phyloP scores from a whole-genome alignment of 2,888 invertebrate genomes.

The Dugesia japonica region DNA sequence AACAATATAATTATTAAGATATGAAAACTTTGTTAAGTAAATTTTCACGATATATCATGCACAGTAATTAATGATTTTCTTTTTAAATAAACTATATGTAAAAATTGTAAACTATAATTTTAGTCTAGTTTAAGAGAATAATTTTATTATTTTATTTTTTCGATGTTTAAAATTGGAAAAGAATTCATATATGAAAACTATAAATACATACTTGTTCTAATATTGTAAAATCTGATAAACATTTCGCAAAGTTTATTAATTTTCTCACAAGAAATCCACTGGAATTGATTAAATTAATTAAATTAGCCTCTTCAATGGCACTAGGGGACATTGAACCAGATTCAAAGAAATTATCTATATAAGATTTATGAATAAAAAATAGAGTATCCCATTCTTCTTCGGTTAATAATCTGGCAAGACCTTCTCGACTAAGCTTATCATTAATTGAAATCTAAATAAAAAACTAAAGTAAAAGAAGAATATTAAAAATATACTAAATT shows the following conservation, averaged over 20 bases:
- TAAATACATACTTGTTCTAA: slow-evolving; percentile 56
- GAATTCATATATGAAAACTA: too few relatives aligned
- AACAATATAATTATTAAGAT: too few relatives aligned
- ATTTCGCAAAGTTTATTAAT: slow-evolving; percentile 54
- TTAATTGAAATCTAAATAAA: slow-evolving; percentile 21
- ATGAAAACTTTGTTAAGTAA: too few relatives aligned
- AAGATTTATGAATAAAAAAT: slow-evolving; percentile 23
- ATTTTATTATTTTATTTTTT: too few relatives aligned
- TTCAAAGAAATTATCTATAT: slow-evolving; percentile 23
- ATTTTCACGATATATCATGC: too few relatives aligned
- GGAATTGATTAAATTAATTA: slow-evolving; percentile 49
- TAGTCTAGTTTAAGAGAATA: too few relatives aligned
- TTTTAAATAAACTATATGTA: too few relatives aligned
- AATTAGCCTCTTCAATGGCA: slow-evolving; percentile 20
- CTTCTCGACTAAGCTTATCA: slow-evolving; percentile 11
- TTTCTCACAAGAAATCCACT: slow-evolving; percentile 72
- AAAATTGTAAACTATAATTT: too few relatives aligned
- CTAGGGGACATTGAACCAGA: slow-evolving; percentile 8
- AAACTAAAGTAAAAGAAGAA: too few relatives aligned
- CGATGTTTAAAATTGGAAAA: too few relatives aligned
- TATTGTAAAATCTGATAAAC: slow-evolving; percentile 56
- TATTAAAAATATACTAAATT: too few relatives aligned
- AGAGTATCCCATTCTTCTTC: slow-evolving; percentile 27
- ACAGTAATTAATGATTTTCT: too few relatives aligned
- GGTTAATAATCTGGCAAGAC: slow-evolving; percentile 22